Evolutionary conservation across 2,797 vertebrate species (phyloP).

Genomic region (Mus minutoides): DNA sequence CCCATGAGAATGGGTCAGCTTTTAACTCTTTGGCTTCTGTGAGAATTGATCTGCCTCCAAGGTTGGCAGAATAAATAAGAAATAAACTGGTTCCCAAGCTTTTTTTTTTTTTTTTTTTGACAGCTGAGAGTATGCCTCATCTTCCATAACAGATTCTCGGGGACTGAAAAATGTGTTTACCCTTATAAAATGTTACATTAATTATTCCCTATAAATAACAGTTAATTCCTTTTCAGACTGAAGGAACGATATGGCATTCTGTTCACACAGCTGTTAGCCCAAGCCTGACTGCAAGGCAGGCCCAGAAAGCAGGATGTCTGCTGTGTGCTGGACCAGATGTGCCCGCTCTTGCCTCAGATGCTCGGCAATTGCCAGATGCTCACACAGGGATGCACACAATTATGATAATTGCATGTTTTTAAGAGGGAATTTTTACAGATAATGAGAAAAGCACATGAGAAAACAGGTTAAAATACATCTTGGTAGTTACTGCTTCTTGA

Average conservation of each 20-base stretch:
- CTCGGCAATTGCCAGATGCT: background rate
- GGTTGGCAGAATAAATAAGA: background rate
- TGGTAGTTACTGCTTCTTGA: background rate
- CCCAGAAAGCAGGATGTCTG: background rate
- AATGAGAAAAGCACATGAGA: conserved; percentile 29
- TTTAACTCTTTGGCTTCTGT: background rate
- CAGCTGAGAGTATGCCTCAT: background rate
- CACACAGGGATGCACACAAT: background rate
- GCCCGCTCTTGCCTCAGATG: background rate
- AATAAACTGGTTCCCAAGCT: background rate
- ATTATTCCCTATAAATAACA: conserved; percentile 51
- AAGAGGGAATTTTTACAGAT: conserved; percentile 7
- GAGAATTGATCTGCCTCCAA: background rate
- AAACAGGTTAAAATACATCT: background rate
- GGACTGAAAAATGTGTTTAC: background rate
- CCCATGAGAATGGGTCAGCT: background rate
- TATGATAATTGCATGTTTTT: background rate
- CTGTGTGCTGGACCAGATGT: background rate
- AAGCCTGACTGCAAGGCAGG: background rate
- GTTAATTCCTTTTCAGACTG: background rate
- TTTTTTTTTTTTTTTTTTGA: too few species aligned
- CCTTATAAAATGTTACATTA: conserved; percentile 40
- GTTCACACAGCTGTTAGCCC: background rate
- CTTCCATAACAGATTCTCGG: background rate
- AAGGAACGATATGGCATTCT: background rate